Conservation (phyloP, 1,140 invertebrate species). For the Globodera rostochiensis region DNA sequence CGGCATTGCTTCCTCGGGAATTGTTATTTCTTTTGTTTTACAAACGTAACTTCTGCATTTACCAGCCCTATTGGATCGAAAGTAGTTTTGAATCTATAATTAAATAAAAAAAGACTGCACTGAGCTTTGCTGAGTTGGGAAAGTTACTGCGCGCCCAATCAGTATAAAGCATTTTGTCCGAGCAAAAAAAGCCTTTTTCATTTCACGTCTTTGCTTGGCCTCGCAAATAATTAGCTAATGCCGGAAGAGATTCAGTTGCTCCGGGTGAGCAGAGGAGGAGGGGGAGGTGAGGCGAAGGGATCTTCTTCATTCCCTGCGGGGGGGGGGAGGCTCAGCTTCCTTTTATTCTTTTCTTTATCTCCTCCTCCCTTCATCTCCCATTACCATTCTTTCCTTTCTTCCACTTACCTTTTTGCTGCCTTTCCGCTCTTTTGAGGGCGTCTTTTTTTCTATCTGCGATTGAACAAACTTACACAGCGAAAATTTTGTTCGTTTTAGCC, state of each 20-base stretch:
- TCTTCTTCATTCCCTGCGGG: too few species aligned
- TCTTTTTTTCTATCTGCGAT: conserved; percentile 2
- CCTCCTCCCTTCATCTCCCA: neutral
- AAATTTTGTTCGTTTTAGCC: conserved; percentile 1
- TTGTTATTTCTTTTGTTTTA: neutral
- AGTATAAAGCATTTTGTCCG: too few species aligned
- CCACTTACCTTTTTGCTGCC: neutral
- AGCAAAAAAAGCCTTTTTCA: neutral
- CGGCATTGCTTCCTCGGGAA: neutral
- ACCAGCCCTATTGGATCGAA: neutral
- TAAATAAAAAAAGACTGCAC: too few species aligned
- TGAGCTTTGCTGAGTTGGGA: too few species aligned
- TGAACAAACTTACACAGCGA: conserved; percentile 13
- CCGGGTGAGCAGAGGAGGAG: neutral
- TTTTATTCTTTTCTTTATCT: neutral
- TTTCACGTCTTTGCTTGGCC: neutral
- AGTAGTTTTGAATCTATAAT: too few species aligned
- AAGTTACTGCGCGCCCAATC: too few species aligned
- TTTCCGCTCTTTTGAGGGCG: conserved; percentile 12
- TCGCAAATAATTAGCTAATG: conserved; percentile 15
- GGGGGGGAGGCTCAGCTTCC: neutral
- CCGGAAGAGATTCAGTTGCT: neutral
- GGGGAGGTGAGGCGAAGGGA: too few species aligned
- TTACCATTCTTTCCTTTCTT: neutral
- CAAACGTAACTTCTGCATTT: neutral